Conservation (phyloP, 2,113 vertebrate genomes). For the Gobius niger region DNA sequence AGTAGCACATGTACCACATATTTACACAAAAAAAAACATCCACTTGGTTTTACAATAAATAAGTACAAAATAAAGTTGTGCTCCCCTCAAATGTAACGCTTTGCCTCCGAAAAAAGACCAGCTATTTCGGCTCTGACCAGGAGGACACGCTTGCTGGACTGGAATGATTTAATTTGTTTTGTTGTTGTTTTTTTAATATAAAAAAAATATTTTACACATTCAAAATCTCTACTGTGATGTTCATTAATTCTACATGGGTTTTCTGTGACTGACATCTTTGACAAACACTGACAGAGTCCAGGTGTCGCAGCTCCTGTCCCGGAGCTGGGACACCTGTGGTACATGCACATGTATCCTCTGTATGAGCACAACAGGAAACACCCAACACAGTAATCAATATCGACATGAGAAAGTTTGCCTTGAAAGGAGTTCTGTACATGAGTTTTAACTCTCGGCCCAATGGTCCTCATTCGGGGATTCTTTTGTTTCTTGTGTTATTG, state of each 20-base stretch:
- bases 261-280: not conserved
- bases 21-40: slow-evolving; percentile 24
- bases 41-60: slow-evolving; percentile 86
- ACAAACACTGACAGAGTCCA: not conserved
- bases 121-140: slow-evolving; percentile 85
- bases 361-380: not conserved
- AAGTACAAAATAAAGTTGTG: slow-evolving; percentile 97
- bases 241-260: not conserved
- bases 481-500: no score
- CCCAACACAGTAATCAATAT: not conserved
- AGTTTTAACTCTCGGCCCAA: no score
- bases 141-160: no score
- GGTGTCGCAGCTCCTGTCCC: not conserved
- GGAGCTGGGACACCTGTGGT: not conserved
- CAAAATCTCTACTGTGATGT: not conserved
- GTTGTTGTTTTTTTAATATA: not conserved
- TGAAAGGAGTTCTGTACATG: not conserved
- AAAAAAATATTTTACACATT: not conserved
- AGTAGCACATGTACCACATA: not conserved
- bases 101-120: slow-evolving; percentile 90
- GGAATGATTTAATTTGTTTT: not conserved
- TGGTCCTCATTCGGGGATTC: no score
- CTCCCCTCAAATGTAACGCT: slow-evolving; percentile 77
- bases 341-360: not conserved
- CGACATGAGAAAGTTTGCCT: no score